These are phyloP conservation scores for Ormyrus pomaceus DNA, from an alignment of 2,888 invertebrate species.

Conservation along the genomic window DNA sequence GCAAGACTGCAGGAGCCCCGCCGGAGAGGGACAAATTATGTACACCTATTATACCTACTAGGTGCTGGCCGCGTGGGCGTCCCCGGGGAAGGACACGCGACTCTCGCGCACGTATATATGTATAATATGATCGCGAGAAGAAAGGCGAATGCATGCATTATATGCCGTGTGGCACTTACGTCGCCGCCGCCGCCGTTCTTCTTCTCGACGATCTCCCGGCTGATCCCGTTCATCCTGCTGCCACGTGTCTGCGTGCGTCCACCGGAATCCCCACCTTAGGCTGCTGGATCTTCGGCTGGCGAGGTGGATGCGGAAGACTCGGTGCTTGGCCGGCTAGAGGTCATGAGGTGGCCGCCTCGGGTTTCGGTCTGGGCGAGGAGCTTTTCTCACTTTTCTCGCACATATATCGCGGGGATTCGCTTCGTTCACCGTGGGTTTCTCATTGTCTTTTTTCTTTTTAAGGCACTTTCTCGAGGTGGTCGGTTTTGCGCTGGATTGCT, in stretches of 20 bases:
- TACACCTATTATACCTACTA: slow-evolving; percentile 41
- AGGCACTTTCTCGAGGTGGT: no score
- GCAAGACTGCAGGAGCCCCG: not conserved
- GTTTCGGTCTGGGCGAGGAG: no score
- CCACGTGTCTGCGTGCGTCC: not conserved
- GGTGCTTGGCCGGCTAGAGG: no score
- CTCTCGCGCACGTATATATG: not conserved
- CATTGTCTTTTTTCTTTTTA: no score
- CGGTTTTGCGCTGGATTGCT: no score
- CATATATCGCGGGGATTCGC: no score
- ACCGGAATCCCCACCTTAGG: no score
- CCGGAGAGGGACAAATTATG: slow-evolving; percentile 42
- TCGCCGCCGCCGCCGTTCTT: slow-evolving; percentile 64
- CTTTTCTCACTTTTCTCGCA: no score
- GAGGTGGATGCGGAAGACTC: no score
- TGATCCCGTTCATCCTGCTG: slow-evolving; percentile 69
- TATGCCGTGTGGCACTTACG: slow-evolving; percentile 60
- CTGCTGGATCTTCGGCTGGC: no score
- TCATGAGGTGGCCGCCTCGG: no score
- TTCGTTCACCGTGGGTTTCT: no score
- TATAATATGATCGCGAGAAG: not conserved
- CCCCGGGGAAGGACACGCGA: slow-evolving; percentile 36
- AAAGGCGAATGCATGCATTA: not conserved
- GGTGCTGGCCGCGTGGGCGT: slow-evolving; percentile 30
- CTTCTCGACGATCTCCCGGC: slow-evolving; percentile 63